A percentile compares a stretch with the other conserved stretches of the same genome.
Evolutionary conservation across 2,888 invertebrate species (phyloP).

Genomic region (Pristionchus entomophagus): DNA sequence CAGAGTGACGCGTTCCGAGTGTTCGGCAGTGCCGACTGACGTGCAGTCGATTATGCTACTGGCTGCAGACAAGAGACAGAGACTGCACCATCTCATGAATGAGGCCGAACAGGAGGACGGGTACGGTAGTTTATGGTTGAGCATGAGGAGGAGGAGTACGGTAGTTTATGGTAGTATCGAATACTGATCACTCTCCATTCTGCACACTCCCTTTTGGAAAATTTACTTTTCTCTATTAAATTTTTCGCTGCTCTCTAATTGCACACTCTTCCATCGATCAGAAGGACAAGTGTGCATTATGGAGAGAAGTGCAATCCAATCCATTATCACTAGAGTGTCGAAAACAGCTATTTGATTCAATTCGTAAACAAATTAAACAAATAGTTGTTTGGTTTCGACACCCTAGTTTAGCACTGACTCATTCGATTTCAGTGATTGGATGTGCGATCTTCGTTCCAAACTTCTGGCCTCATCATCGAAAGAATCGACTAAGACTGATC

Average conservation of each 20-base stretch:
- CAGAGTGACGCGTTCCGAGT: slow-evolving; percentile 61
- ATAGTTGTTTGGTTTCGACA: too few relatives aligned
- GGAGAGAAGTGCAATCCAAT: too few relatives aligned
- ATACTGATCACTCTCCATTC: too few relatives aligned
- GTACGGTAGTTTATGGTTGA: slow-evolving; percentile 12
- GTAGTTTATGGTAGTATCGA: neutral
- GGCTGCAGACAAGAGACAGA: slow-evolving; percentile 69
- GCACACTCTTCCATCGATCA: neutral
- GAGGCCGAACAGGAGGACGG: slow-evolving; percentile 47
- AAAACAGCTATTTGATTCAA: too few relatives aligned
- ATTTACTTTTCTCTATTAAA: too few relatives aligned
- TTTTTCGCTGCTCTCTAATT: too few relatives aligned
- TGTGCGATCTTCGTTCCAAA: slow-evolving; percentile 4
- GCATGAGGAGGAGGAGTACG: neutral
- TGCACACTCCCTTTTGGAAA: too few relatives aligned
- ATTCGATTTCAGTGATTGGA: neutral
- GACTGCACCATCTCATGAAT: slow-evolving; percentile 69
- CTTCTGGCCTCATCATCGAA: slow-evolving; percentile 30
- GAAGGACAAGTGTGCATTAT: neutral
- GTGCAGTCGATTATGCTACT: slow-evolving; percentile 66
- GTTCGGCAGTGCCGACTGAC: slow-evolving; percentile 62
- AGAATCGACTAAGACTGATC: neutral
- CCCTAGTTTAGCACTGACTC: too few relatives aligned
- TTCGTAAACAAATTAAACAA: too few relatives aligned
- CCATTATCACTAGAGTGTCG: too few relatives aligned